phyloP scores from a whole-genome alignment of 2,113 vertebrate species.

The Ondatra zibethicus region DNA sequence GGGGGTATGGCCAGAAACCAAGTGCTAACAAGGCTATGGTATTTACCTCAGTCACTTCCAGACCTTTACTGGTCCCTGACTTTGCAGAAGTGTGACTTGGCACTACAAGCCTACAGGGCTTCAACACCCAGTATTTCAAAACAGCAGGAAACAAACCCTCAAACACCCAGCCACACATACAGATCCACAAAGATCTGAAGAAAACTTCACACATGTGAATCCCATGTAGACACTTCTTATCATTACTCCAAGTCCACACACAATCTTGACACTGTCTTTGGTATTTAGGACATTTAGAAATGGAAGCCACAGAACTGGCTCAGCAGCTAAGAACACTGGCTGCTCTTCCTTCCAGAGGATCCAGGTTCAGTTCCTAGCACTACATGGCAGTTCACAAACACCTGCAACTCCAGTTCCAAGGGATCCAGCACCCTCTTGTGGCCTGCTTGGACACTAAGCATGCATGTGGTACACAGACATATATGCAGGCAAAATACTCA shows the following conservation, averaged over 20 bases:
- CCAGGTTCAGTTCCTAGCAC: not conserved
- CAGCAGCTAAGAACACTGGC: not conserved
- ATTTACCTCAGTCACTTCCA: not conserved
- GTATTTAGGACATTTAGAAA: not conserved
- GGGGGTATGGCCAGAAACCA: not conserved
- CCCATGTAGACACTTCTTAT: not conserved
- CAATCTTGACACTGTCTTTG: not conserved
- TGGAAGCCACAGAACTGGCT: not conserved
- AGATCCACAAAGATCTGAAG: not conserved
- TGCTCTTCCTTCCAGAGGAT: not conserved
- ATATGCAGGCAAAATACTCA: not conserved
- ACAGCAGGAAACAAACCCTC: not conserved
- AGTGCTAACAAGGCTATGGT: not conserved
- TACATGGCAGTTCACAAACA: not conserved
- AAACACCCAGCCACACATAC: not conserved
- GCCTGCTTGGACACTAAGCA: not conserved
- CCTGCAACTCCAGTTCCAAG: not conserved
- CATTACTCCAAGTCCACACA: not conserved
- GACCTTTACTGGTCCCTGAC: not conserved
- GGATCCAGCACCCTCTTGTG: not conserved
- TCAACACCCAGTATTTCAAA: not conserved
- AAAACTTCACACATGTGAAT: not conserved
- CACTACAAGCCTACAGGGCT: not conserved
- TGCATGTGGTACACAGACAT: not conserved
- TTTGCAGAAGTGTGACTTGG: not conserved